Conservation (phyloP, 2,797 vertebrate species). For the Premnoplex brunnescens region DNA sequence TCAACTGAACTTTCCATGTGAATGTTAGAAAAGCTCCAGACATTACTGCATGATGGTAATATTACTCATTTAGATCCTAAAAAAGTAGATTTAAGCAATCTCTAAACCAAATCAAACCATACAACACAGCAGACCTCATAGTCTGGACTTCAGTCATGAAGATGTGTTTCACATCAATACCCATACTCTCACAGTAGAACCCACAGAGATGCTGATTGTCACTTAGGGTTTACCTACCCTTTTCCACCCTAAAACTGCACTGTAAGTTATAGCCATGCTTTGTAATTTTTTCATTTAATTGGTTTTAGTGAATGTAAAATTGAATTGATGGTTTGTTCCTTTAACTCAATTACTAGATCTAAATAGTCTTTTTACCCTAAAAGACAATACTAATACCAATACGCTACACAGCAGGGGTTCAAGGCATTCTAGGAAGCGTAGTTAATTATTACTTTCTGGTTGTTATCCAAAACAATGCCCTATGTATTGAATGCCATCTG, state of each 20-base stretch:
- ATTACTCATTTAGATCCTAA: background rate
- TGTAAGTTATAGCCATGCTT: background rate
- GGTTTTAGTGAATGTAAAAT: background rate
- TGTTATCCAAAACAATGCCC: background rate
- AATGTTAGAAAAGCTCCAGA: constrained; percentile 3
- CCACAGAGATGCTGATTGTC: background rate
- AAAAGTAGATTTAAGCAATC: background rate
- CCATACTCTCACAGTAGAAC: background rate
- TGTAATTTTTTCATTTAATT: background rate
- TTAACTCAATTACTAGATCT: background rate
- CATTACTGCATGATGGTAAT: background rate
- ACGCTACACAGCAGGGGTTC: background rate
- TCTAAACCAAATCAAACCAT: background rate
- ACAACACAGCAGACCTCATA: background rate
- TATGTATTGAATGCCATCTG: background rate
- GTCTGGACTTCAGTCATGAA: background rate
- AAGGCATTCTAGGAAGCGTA: background rate
- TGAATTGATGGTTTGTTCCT: background rate
- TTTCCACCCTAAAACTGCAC: background rate
- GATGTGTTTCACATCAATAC: background rate
- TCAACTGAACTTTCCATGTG: background rate
- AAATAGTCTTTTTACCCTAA: background rate
- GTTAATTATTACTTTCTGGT: background rate
- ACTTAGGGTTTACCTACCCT: background rate
- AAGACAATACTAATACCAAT: background rate